Percentiles rank a stretch among this genome's conserved stretches.
phyloP scores from a whole-genome alignment of 2,888 invertebrate genomes.

The Drosophila monieri region DNA sequence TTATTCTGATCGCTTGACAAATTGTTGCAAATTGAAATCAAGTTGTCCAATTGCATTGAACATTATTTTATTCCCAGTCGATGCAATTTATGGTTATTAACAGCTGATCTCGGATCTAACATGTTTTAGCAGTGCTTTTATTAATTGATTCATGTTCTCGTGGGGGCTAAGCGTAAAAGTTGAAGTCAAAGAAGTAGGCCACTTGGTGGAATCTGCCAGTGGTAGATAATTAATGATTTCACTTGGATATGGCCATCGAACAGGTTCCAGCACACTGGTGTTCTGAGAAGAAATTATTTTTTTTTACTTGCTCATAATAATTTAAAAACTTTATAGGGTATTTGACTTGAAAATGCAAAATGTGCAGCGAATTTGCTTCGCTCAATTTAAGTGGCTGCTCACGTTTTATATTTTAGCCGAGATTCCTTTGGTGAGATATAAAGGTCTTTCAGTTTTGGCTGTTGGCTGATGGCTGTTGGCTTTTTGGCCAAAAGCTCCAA shows the following conservation, averaged over 20 bases:
- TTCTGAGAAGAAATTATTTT: background rate
- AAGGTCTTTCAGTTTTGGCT: conserved; percentile 21
- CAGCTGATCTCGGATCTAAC: background rate
- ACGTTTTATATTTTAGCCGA: conserved; percentile 55
- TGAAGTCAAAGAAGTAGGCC: conserved; percentile 30
- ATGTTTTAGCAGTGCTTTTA: conserved; percentile 16
- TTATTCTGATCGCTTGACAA: conserved; percentile 15
- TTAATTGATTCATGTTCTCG: conserved; percentile 18
- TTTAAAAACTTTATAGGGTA: conserved; percentile 11
- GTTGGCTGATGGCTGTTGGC: conserved; percentile 2
- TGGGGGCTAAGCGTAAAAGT: background rate
- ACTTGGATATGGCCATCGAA: background rate
- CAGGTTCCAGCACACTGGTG: conserved; percentile 6
- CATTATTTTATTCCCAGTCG: conserved; percentile 9
- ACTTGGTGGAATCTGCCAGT: conserved; percentile 31
- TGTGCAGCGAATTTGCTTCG: conserved; percentile 28
- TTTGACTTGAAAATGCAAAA: conserved; percentile 32
- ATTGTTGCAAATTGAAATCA: conserved; percentile 36
- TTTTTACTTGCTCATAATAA: conserved; percentile 17
- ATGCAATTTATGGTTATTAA: conserved; percentile 14
- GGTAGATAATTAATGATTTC: conserved; percentile 31
- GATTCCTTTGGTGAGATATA: conserved; percentile 45
- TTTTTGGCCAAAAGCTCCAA: conserved; percentile 3
- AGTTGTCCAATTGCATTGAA: conserved; percentile 29
- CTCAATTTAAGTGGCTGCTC: conserved; percentile 64